A percentile compares a stretch with the other conserved stretches of the same genome.
These are phyloP conservation scores for Malacoraja senta DNA, from an alignment of 2,797 vertebrate genomes.

Conservation along the genomic window DNA sequence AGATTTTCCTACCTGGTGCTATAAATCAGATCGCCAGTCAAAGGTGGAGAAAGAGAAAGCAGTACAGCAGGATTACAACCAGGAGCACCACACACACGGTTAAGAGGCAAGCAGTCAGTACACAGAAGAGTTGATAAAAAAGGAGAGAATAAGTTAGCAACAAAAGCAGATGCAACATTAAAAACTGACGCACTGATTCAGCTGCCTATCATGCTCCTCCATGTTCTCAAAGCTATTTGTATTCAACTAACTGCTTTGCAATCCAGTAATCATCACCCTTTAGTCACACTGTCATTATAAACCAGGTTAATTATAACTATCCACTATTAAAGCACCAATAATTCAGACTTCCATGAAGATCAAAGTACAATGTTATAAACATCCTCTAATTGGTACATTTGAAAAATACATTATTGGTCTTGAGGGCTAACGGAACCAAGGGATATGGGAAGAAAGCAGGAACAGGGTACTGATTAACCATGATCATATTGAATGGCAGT, in stretches of 20 bases:
- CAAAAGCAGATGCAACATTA: slow-evolving; percentile 18
- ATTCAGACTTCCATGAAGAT: neutral
- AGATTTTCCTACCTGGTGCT: slow-evolving; percentile 73
- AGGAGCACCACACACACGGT: slow-evolving; percentile 47
- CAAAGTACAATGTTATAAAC: neutral
- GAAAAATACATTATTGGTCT: neutral
- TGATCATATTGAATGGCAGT: too few relatives aligned
- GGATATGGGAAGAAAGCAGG: too few relatives aligned
- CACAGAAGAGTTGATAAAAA: slow-evolving; percentile 46
- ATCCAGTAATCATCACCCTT: neutral
- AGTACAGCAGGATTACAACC: slow-evolving; percentile 37
- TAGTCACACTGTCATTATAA: neutral
- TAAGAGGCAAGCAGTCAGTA: slow-evolving; percentile 54
- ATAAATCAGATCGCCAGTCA: slow-evolving; percentile 50
- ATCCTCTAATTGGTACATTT: neutral
- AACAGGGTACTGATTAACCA: too few relatives aligned
- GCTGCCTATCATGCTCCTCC: neutral
- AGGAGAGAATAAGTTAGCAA: slow-evolving; percentile 51
- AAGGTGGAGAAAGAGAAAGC: slow-evolving; percentile 52
- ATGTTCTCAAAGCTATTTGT: neutral
- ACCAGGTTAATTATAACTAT: neutral
- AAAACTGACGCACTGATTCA: neutral
- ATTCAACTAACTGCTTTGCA: neutral
- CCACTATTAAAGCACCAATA: neutral
- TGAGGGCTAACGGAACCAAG: too few relatives aligned